phyloP scores from a whole-genome alignment of 92 coral and sea anemone species.

The Phenganax stokvisi region DNA sequence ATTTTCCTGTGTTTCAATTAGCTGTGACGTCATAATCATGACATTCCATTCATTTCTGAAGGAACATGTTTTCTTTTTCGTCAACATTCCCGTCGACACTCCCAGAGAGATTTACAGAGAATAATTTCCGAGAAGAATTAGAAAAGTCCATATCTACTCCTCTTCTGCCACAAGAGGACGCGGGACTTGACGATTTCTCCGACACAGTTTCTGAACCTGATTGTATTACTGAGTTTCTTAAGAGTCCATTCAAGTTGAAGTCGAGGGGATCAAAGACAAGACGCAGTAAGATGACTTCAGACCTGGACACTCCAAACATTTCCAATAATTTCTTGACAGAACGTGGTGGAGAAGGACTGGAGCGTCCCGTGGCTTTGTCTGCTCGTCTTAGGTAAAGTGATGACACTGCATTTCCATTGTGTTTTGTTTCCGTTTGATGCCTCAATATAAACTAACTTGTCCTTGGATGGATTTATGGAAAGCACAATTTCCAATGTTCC shows the following conservation, averaged over 20 bases:
- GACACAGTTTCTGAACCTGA: slow-evolving; percentile 37
- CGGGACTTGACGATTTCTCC: background rate
- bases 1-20: background rate
- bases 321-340: background rate
- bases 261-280: background rate
- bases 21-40: slow-evolving; percentile 19
- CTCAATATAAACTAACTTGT: no score
- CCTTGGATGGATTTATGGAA: no score
- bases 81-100: background rate
- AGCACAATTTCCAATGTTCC: no score
- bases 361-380: slow-evolving; percentile 35
- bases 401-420: background rate
- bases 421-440: background rate
- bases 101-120: slow-evolving; percentile 2
- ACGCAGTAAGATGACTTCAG: background rate
- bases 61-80: slow-evolving; percentile 17
- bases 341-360: slow-evolving; percentile 7
- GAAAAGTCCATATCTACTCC: slow-evolving; percentile 30
- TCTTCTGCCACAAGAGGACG: background rate
- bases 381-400: slow-evolving; percentile 26
- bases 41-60: background rate
- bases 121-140: background rate
- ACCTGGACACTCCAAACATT: background rate
- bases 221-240: background rate
- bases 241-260: slow-evolving; percentile 18